Evolutionary conservation across 2,113 vertebrate species (phyloP), one percentile per base, ranked within the genome.

Genomic region (Thomomys bottae): DNA sequence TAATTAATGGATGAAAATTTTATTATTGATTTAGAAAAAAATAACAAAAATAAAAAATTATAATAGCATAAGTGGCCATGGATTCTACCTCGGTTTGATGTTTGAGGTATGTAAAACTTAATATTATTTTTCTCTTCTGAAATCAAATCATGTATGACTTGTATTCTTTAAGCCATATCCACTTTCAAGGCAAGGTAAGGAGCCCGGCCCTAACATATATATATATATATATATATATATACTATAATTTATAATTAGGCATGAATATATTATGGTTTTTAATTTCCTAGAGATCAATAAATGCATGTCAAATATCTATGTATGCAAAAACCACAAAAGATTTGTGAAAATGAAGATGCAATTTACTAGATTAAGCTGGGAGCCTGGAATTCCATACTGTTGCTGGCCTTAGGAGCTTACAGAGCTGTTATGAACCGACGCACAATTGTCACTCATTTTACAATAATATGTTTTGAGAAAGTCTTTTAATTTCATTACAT

Each of bases 11-110:
- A 84, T 88, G 38, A 20, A 72, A 91, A 32, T 81, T 77, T 89
- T 36, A 73, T 88, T 79, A 15, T 80, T 91, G 77, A 8, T 73
- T 90, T 68, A 45, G 28, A 45, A 88, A 70, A 90, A 73, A 61
- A 88, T 30, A 38, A 23, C 24, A 28, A 59, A 85, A 79, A 45
- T 90, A 40, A 79, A 79, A 84, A 90, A 86, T 68, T 38, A 9
- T 80, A 88, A 57, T 2, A 81, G 89, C 34, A 80, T 49, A 87
- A 91, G 79, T 15, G 81, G 36, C 30, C 28, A 40, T 0, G 11
- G 14, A 6, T 36, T 32, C 36, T 49, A 49, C 63, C 10, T 34
- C 30, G 10, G 2, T 66, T 93, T 54, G 49, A 17, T 54, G 49
- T 4, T 70, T 84, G 49, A 87, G 87, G 17, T 21, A 70, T 45